Base-by-base conservation (phyloP, 2,797 vertebrate genomes). In the Chaenodraco wilsoni region DNA sequence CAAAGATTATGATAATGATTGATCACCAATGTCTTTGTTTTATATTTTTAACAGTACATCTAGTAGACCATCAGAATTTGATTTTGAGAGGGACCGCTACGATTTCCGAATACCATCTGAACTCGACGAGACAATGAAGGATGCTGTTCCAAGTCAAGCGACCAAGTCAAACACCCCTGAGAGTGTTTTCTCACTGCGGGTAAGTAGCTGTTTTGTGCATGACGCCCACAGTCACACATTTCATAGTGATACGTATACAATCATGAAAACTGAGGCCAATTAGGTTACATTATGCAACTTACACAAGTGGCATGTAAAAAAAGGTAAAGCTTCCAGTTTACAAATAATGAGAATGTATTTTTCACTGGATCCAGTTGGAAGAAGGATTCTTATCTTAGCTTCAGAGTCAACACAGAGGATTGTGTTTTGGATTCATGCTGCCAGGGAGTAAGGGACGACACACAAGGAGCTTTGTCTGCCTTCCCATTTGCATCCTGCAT, bases 21-120 rank as follows among this genome's bases (percentile, higher is more conserved):
- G 37, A 23, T 21, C 3, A 1, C 17, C 2, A 37, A 2, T 19
- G 50, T 6, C 3, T 21, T 8, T 50, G 9, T 62, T 44, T 63
- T 27, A 23, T 81, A 3, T 68, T 57, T 61, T 31, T 33, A 52
- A 27, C 72, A 95, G 95, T 49, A 92, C 87, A 19, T 92, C 94
- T 62, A 84, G 82, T 13, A 81, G 76, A 61, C 72, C 73, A 68
- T 85, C 92, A 3, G 98, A 99, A 78, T 98, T 97, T 91, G 97
- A 99, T 85, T 98, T 98, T 82, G 83, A 86, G 14, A 91, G 63
- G 11, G 95, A 98, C 84, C 96, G 95, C 74, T 98, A 99, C 0
- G 96, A 99, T 75, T 96, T 99, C 76, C 91, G 83, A 84, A 97
- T 99, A 82, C 96, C 96, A 57, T 92, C 94, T 31, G 96, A 97